Conservation (phyloP, 1,140 invertebrate genomes). For the Reticulitermes speratus region DNA sequence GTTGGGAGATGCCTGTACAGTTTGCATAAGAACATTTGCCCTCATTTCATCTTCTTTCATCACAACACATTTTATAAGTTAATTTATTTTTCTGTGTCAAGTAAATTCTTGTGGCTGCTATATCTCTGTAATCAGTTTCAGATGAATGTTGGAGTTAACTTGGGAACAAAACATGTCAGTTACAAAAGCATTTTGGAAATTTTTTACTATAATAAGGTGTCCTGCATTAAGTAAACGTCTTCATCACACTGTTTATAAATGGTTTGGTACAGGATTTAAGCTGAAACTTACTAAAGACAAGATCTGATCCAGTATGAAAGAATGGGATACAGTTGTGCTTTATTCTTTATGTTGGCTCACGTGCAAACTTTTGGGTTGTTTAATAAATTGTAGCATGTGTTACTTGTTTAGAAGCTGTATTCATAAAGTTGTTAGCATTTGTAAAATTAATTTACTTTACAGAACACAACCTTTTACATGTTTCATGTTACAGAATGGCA, state of each 20-base stretch:
- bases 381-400: neutral
- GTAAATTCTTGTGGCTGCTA: neutral
- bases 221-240: neutral
- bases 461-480: neutral
- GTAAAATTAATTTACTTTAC: neutral
- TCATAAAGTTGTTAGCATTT: neutral
- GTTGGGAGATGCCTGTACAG: slow-evolving; percentile 7
- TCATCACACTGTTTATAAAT: neutral
- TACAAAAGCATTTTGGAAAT: neutral
- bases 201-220: neutral
- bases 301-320: neutral
- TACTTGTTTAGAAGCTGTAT: neutral
- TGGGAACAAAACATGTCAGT: neutral
- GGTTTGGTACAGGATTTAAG: neutral
- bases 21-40: neutral
- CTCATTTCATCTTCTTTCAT: neutral
- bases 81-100: neutral
- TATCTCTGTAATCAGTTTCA: neutral
- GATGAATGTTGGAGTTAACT: neutral
- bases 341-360: neutral
- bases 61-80: neutral
- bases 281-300: neutral
- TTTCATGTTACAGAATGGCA: neutral
- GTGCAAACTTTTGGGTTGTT: neutral
- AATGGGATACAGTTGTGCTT: neutral